These are phyloP conservation scores for Recurvirostra avosetta DNA, from an alignment of 2,113 vertebrate species.

Conservation along the genomic window DNA sequence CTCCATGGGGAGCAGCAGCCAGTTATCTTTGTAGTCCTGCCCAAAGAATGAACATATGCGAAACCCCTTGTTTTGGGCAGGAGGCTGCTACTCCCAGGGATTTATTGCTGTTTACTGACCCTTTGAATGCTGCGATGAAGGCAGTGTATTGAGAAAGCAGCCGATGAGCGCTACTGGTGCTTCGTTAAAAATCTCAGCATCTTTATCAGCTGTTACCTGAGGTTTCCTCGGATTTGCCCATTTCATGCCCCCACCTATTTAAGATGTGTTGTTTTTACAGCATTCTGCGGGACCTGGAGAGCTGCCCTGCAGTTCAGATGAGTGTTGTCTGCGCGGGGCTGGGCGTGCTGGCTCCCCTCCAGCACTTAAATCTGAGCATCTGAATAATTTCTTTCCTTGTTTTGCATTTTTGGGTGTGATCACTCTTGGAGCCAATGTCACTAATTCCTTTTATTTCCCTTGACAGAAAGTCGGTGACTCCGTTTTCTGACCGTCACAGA, in stretches of 20 bases:
- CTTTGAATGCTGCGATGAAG: neutral
- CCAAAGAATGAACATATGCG: neutral
- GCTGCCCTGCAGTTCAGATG: neutral
- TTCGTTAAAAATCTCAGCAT: neutral
- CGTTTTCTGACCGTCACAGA: neutral
- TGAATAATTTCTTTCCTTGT: neutral
- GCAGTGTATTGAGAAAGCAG: neutral
- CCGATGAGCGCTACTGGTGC: neutral
- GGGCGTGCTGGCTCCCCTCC: neutral
- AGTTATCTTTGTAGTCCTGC: constrained; percentile 25
- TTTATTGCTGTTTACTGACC: neutral
- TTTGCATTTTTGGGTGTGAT: neutral
- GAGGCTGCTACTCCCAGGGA: neutral
- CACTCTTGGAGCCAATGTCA: neutral
- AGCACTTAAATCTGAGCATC: neutral
- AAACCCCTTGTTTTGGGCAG: constrained; percentile 19
- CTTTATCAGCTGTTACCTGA: neutral
- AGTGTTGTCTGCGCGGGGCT: neutral
- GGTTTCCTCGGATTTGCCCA: neutral
- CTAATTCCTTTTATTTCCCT: neutral
- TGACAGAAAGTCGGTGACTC: neutral
- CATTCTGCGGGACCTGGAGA: neutral
- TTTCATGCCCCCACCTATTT: neutral
- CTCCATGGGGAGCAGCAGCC: neutral
- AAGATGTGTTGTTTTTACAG: neutral